A percentile compares a stretch with the other conserved stretches of the same genome.
Conservation (phyloP, 2,113 vertebrate species). For the Rissa tridactyla region DNA sequence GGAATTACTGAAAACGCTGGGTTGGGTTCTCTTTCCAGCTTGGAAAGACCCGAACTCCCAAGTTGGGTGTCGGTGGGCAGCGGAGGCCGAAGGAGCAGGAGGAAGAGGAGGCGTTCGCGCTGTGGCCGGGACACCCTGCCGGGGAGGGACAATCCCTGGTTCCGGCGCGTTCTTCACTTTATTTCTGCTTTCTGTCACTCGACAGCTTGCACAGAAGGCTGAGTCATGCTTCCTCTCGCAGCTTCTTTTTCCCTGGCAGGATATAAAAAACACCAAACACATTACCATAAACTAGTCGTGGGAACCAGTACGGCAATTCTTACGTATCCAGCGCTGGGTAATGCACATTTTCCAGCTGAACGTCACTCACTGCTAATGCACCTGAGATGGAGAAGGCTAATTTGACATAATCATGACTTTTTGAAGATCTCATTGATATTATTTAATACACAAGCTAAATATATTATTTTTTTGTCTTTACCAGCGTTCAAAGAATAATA, state of each 20-base stretch:
- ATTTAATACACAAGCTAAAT: neutral
- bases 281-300: neutral
- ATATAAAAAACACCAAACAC: neutral
- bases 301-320: neutral
- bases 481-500: neutral
- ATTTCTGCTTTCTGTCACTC: neutral
- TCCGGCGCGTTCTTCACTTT: neutral
- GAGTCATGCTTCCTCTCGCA: neutral
- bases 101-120: neutral
- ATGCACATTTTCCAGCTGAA: neutral
- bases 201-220: neutral
- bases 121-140: neutral
- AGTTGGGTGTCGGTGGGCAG: fast-evolving
- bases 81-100: neutral
- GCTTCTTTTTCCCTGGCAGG: neutral
- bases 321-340: fast-evolving
- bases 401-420: neutral
- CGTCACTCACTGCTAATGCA: neutral
- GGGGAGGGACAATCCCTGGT: fast-evolving
- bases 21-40: neutral
- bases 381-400: neutral
- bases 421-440: neutral
- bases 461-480: neutral
- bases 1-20: neutral
- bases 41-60: neutral